Percentiles rank a stretch among this genome's conserved stretches.
Conservation (phyloP, 2,797 vertebrate species). For the Mionectes olivaceus region DNA sequence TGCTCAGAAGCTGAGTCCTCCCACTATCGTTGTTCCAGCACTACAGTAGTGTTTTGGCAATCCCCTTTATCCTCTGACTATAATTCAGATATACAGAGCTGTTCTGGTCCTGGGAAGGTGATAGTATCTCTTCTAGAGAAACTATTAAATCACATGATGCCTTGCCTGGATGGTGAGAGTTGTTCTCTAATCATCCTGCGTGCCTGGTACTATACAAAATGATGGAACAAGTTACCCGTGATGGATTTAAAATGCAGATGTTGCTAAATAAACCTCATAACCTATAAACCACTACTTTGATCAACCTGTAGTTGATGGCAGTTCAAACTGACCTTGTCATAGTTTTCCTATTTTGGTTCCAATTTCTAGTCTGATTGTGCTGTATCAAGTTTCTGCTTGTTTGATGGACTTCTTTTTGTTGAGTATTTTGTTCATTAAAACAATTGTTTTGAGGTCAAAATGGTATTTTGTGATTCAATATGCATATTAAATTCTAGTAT, state of each 20-base stretch:
- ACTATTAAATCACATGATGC: neutral
- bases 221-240: neutral
- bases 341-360: neutral
- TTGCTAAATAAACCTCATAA: neutral
- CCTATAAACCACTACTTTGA: neutral
- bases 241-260: neutral
- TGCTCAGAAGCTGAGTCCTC: conserved; percentile 24
- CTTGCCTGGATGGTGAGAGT: neutral
- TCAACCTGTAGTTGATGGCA: neutral
- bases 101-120: neutral
- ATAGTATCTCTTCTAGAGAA: conserved; percentile 22
- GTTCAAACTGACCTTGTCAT: neutral
- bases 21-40: neutral
- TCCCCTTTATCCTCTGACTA: neutral
- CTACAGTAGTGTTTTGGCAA: conserved; percentile 11
- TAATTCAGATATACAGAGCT: conserved; percentile 31
- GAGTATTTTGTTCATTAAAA: neutral
- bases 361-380: neutral
- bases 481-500: neutral
- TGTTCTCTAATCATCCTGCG: neutral
- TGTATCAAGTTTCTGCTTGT: neutral
- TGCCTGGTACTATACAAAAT: neutral
- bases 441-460: neutral
- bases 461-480: neutral
- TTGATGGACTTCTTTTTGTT: neutral